Conservation (phyloP, 2,888 invertebrate genomes). For the Drosophila prolongata region DNA sequence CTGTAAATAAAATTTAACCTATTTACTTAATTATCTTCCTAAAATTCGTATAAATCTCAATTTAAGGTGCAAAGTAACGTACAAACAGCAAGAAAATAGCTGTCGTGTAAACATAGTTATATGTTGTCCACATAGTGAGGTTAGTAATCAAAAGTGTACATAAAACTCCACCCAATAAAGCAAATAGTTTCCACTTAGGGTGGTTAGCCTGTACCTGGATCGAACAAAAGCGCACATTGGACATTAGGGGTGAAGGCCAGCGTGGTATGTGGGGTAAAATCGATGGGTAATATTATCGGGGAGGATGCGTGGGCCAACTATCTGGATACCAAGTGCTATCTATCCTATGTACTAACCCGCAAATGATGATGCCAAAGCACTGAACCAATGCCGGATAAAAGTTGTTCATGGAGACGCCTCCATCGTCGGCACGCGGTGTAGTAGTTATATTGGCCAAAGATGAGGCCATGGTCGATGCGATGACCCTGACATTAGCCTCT, state of each 20-base stretch:
- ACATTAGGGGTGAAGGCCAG: background rate
- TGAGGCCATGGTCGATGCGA: conserved; percentile 30
- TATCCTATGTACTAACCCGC: conserved; percentile 88
- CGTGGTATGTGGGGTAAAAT: conserved; percentile 6
- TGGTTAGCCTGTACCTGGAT: background rate
- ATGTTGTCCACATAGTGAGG: no score
- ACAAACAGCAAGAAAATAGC: no score
- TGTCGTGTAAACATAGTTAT: no score
- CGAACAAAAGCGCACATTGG: background rate
- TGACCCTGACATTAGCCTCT: conserved; percentile 26
- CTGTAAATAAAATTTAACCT: no score
- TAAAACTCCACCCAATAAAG: no score
- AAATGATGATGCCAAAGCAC: conserved; percentile 95
- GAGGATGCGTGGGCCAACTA: background rate
- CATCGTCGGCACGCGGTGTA: conserved; percentile 64
- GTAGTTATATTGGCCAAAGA: conserved; percentile 16
- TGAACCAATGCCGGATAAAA: conserved; percentile 95
- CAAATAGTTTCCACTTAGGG: background rate
- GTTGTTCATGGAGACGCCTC: conserved; percentile 88
- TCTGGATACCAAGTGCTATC: background rate
- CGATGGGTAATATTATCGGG: conserved; percentile 14
- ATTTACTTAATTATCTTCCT: no score
- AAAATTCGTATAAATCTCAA: no score
- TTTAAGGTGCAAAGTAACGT: no score
- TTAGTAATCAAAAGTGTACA: no score